Base-by-base conservation (phyloP, 2,113 vertebrate genomes). In the Clinocottus analis region DNA sequence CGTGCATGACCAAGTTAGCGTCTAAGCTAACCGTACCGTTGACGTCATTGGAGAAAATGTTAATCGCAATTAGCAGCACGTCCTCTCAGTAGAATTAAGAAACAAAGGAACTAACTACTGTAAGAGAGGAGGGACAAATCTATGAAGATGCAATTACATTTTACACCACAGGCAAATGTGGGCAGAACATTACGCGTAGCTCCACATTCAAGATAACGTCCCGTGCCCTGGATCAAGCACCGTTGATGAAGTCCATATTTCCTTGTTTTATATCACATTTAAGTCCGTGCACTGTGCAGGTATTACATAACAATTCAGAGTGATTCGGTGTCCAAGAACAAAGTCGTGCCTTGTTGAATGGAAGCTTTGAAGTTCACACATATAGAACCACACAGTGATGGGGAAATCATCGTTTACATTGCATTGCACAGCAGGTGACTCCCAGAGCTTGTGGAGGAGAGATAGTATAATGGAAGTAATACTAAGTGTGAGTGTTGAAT, bases 311-410 rank as follows among this genome's bases (percentile, higher is more conserved):
- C 33, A 29, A 25, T 51, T 19, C 9, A 1, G 17, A 47, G 64
- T 72, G 74, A 81, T 78, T 66, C 41, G 43, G 62, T 47, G 58
- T 61, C 68, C 37, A 19, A 37, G 71, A 74, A 61, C 61, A 82
- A 80, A 72, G 72, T 35, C 4, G 13, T 1, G 25, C n/a, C 64
- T 72, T 59, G 51, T 58, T 43, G 56, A 66, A 62, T 53, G 60
- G 27, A 67, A 63, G 74, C 84, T 86, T 85, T 80, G 71, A 83
- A 75, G 83, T 77, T 75, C 61, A 68, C 55, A 37, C 47, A 59
- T 17, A 75, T 53, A 64, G 31, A 71, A 33, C 65, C 11, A 3
- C 61, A 43, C 29, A 45, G 3, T 33, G 49, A 56, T 45, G 45
- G 1, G 4, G 27, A 65, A 75, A 67, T 68, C 35, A 78, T 51